Base-by-base conservation (phyloP, 2,888 invertebrate genomes). In the Acanthococcus lagerstroemiae region DNA sequence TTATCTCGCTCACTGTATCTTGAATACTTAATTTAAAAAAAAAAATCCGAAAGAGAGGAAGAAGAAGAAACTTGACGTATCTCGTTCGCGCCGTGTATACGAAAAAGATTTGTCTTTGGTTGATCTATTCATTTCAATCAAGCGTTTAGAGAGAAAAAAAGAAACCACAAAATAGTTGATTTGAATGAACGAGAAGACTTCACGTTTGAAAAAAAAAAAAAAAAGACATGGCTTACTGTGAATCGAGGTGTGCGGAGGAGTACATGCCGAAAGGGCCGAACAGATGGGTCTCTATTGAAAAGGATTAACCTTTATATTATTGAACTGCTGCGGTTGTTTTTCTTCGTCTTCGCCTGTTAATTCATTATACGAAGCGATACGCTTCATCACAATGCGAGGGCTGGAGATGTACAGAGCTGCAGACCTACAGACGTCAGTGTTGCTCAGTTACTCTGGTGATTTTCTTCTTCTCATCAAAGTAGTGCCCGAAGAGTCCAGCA, bases 91-190 rank as follows among this genome's bases (percentile, higher is more conserved):
- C 26, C 24, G 24, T 21, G 45, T 46, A 58, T 27, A 63, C 21
- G 9, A 22, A 52, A 63, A 21, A 54, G 52, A 63, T 63, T 63
- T 63, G 63, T 63, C 63, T 63, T 63, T 22, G 37, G 63, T 63
- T 9, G 63, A 63, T 63, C 63, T 63, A 63, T 63, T 63, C 63
- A 63, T 63, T 63, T 63, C 63, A 63, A 63, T 63, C 54, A 52
- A 48, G 48, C 44, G 17, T 63, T 63, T 54, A 30, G 9, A 26
- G 26, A 25, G 27, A 22, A 24, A 54, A 21, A 54, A 63, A 63
- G 63, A 52, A 63, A 63, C 63, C 63, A 63, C 63, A 63, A 63
- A 63, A 63, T 54, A 61, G 61, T 61, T 50, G 54, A 63, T 63
- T 54, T 63, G 54, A 63, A 63, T 63, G 63, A 63, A 37, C 50